Conservation (phyloP, 1,140 invertebrate species). For the Drosophila sulfurigaster region DNA sequence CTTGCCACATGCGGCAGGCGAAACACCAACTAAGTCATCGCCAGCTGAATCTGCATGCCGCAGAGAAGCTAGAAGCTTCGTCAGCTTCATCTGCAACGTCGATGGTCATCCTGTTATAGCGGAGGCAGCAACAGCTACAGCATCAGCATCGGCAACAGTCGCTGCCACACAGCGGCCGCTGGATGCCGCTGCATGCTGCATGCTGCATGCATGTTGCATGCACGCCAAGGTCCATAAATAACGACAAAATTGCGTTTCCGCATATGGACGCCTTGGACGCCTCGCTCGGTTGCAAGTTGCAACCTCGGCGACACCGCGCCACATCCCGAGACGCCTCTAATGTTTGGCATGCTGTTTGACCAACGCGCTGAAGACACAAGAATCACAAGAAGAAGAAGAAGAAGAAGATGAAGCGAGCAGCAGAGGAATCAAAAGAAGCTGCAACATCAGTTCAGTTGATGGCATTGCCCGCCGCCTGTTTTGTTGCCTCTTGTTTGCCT, state of each 20-base stretch:
- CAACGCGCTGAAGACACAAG: conserved; percentile 26
- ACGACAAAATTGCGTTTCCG: conserved; percentile 85
- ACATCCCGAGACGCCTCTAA: conserved; percentile 29
- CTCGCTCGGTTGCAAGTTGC: not conserved
- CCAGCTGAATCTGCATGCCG: conserved; percentile 74
- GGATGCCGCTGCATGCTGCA: conserved; percentile 20
- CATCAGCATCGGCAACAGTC: not conserved
- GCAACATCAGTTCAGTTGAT: conserved; percentile 18
- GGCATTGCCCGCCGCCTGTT: conserved; percentile 20
- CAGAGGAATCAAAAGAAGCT: not conserved
- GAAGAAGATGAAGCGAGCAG: not conserved
- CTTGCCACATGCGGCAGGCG: conserved; percentile 26
- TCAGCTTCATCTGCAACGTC: conserved; percentile 45
- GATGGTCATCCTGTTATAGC: conserved; percentile 76
- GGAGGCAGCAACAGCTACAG: conserved; percentile 29
- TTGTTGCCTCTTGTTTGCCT: not conserved
- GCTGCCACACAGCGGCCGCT: conserved; percentile 16
- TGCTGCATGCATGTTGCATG: conserved; percentile 70
- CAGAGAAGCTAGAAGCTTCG: conserved; percentile 8
- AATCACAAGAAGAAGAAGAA: not conserved
- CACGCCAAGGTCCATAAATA: conserved; percentile 83
- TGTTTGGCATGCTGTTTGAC: conserved; percentile 61
- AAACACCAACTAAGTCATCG: conserved; percentile 76
- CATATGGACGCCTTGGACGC: conserved; percentile 63
- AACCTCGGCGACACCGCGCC: not conserved